These are phyloP conservation scores for Ligdia adustata DNA, from an alignment of 2,888 invertebrate species.

Conservation along the genomic window DNA sequence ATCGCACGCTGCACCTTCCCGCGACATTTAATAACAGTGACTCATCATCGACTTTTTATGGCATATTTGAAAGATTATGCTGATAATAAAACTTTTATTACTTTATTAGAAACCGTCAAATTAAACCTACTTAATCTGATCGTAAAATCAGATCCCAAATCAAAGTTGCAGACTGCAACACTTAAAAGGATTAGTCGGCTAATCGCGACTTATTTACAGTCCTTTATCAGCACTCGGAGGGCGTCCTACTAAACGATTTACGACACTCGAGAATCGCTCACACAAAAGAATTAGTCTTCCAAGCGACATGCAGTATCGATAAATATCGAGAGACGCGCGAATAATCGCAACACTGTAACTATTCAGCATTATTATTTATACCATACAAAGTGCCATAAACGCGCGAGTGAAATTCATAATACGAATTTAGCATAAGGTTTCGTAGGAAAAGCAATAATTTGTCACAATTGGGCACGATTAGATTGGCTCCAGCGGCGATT, in stretches of 20 bases:
- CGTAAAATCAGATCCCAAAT: conserved; percentile 61
- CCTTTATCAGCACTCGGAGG: conserved; percentile 71
- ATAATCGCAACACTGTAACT: conserved; percentile 77
- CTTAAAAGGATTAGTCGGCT: conserved; percentile 66
- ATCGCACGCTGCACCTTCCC: conserved; percentile 26
- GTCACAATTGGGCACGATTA: conserved; percentile 83
- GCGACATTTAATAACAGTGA: conserved; percentile 22
- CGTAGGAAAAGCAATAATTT: conserved; percentile 83
- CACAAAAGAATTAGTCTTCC: conserved; percentile 75
- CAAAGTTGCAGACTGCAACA: conserved; percentile 68
- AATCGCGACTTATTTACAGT: conserved; percentile 77
- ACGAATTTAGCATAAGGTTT: conserved; percentile 75
- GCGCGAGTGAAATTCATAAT: conserved; percentile 69
- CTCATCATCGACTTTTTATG: conserved; percentile 19
- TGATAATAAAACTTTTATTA: conserved; percentile 14
- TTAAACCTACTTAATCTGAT: conserved; percentile 51
- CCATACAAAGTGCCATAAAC: conserved; percentile 61
- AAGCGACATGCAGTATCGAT: conserved; percentile 79
- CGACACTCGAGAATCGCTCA: conserved; percentile 56
- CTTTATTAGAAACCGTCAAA: conserved; percentile 22
- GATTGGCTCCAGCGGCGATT: conserved; percentile 80
- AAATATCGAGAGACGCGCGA: conserved; percentile 71
- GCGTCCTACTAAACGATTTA: conserved; percentile 70
- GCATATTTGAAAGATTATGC: conserved; percentile 17
- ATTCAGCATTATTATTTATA: conserved; percentile 44